These are phyloP conservation scores for Ctenopoma multispine DNA, from an alignment of 2,797 vertebrate genomes.

Conservation along the genomic window DNA sequence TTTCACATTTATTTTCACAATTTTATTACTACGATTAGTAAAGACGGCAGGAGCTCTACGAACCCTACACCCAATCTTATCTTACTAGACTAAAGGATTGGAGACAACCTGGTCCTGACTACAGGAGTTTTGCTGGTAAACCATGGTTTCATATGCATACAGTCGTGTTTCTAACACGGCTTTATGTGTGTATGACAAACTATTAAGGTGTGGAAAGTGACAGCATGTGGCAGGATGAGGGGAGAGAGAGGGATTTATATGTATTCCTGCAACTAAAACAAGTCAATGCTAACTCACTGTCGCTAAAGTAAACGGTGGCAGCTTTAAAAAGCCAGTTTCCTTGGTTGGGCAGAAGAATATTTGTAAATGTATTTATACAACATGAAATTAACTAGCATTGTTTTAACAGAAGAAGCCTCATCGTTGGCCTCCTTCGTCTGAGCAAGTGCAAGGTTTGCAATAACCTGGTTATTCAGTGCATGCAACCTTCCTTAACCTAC, in stretches of 20 bases:
- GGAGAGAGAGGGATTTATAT: neutral
- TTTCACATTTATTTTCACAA: too few species aligned
- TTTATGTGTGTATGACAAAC: neutral
- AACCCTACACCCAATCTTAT: neutral
- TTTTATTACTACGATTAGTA: too few species aligned
- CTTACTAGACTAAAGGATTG: neutral
- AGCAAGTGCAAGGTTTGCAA: neutral
- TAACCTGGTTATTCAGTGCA: neutral
- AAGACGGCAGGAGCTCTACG: neutral
- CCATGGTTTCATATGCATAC: too few species aligned
- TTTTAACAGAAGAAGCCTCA: neutral
- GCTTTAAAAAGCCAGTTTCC: neutral
- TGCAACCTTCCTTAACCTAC: neutral
- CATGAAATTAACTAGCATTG: neutral
- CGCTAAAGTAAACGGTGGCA: too few species aligned
- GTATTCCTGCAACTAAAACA: neutral
- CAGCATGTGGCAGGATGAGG: neutral
- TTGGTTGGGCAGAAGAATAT: too few species aligned
- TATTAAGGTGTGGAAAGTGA: neutral
- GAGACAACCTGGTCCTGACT: too few species aligned
- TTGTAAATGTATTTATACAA: too few species aligned
- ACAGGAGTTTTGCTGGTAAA: neutral
- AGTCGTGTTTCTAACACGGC: neutral
- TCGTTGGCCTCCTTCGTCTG: neutral
- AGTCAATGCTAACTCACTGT: conserved; percentile 16